Conservation (phyloP, 2,888 invertebrate genomes). For the Magallana nippona region DNA sequence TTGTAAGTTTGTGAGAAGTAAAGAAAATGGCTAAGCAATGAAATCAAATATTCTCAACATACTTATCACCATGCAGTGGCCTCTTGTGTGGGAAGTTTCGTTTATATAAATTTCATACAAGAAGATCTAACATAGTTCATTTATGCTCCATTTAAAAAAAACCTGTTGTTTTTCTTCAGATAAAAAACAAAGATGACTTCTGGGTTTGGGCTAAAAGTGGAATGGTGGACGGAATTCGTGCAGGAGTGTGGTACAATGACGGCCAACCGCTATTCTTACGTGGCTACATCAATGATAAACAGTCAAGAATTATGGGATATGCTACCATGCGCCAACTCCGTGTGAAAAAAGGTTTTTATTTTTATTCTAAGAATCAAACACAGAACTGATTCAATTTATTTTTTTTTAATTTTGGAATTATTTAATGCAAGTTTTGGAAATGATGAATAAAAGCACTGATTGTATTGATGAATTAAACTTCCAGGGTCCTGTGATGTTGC, state of each 20-base stretch:
- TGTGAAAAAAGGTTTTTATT: constrained; percentile 73
- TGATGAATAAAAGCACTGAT: neutral
- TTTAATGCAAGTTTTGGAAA: neutral
- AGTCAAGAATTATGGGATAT: constrained; percentile 82
- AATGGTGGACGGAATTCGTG: constrained; percentile 79
- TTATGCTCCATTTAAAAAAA: no score
- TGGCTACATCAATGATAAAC: constrained; percentile 81
- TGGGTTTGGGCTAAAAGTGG: constrained; percentile 80
- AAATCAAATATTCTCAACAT: no score
- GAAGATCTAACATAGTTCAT: no score
- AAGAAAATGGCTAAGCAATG: no score
- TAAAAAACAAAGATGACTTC: constrained; percentile 77
- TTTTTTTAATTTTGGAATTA: neutral
- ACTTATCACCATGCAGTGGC: no score
- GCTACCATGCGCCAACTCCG: constrained; percentile 82
- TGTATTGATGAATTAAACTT: constrained; percentile 3
- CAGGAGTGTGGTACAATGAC: constrained; percentile 81
- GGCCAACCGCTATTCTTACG: constrained; percentile 80
- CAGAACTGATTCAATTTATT: neutral
- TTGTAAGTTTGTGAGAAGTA: no score
- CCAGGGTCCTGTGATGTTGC: constrained; percentile 68
- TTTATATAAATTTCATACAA: no score
- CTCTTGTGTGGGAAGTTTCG: no score
- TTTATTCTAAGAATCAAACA: neutral
- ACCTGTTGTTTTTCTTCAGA: constrained; percentile 57